These are phyloP conservation scores for cattle (Bos taurus) DNA, from an alignment of 2,113 vertebrate species.

Conservation along the genomic window DNA sequence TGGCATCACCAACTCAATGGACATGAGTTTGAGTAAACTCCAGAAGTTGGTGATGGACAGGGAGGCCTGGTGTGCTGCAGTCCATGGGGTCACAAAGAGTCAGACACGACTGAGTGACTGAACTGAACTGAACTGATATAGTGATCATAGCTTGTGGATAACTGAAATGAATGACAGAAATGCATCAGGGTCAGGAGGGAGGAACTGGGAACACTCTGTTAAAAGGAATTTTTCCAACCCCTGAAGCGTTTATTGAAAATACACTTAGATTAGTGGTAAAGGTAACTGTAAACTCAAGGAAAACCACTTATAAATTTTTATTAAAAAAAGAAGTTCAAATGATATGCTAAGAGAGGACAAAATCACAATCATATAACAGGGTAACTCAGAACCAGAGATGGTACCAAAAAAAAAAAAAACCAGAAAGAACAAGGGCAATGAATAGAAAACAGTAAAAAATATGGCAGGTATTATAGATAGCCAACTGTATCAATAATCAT, in stretches of 20 bases:
- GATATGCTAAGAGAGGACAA: not conserved
- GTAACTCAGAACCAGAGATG: not conserved
- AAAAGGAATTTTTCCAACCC: not conserved
- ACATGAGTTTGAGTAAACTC: not conserved
- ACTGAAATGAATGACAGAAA: not conserved
- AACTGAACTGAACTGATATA: not conserved
- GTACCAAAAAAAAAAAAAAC: not conserved
- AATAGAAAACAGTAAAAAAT: not conserved
- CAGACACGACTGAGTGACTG: fast-evolving
- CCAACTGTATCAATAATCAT: not conserved
- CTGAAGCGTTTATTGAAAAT: not conserved
- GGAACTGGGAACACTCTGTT: not conserved
- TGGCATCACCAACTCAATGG: not conserved
- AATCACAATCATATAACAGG: not conserved
- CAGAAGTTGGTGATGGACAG: not conserved
- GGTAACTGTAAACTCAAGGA: not conserved
- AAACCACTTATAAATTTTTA: not conserved
- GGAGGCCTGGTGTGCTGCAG: not conserved
- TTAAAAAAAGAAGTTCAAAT: not conserved
- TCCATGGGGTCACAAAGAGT: not conserved
- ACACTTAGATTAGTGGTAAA: not conserved
- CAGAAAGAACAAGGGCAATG: not conserved
- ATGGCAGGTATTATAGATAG: not conserved
- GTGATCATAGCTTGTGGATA: not conserved
- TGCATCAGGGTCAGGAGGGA: not conserved